Base-by-base conservation (phyloP, 53 echinoderm and acorn worm genomes). In the Glandiceps talaboti region DNA sequence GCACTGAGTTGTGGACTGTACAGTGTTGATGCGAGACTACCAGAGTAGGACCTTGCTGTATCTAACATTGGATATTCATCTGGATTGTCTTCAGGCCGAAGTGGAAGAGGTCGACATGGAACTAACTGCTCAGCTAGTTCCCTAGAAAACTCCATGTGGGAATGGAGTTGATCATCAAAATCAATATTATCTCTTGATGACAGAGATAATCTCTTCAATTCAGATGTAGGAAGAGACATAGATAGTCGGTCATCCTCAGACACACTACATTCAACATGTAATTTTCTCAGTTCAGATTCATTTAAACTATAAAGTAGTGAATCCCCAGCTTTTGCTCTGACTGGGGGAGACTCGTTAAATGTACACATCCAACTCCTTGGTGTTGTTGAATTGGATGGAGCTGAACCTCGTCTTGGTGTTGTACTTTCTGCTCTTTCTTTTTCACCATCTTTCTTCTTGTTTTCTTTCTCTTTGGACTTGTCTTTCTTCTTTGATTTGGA, bases 281-380 rank as follows among this genome's bases (percentile, higher is more conserved):
- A 74, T 28, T 73, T 80, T 26, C 78, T 75, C 77, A 93, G 30
- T 29, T 93, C 87, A 0, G 85, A 79, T 77, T 96, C 97, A 73
- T 96, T 90, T 14, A 93, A 83, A 76, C 93, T 96, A 73, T 96
- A 86, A 32, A 91, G 85, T 29, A 83, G 84, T 64, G 85, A 30
- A 32, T 74, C 82, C 1, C 72, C 80, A 31, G 79, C 85, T 30
- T 82, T 89, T 33, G 83, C 82, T 28, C 81, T 73, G 29, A 75
- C 75, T 25, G 73, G 80, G 0, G 74, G 74, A 1, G 6, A 6
- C 6, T 45, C 6, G 20, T 12, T 45, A 12, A 45, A 45, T 12
- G 64, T 45, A 45, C 20, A 20, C 6, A 20, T 12, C 6, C 6
- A 12, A 45, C 64, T 45, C 20, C 6, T 6, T 12, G 6, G 6